Evolutionary conservation across 2,797 vertebrate genomes (phyloP), one percentile per base, ranked within the genome.

Genomic region (Anniella stebbinsi): DNA sequence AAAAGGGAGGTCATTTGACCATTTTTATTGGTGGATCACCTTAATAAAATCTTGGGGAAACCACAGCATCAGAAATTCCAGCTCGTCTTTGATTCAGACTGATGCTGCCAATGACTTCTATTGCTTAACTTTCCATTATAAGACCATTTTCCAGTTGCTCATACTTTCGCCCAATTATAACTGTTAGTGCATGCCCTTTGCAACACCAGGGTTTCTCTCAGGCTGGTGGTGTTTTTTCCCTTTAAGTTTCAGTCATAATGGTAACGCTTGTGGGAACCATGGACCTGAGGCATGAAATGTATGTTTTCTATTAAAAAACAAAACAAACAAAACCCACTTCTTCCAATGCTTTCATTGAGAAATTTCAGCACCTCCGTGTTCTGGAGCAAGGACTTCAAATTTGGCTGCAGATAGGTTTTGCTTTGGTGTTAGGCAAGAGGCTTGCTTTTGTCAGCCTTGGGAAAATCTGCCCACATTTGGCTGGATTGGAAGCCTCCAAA

Each of bases 381-480:
- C 87, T 67, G 70, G 86, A 76, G 45, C 36, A 87, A 82, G 30
- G 45, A 45, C 70, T 57, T 57, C 72, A 54, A 90, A 90, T 87
- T 77, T 90, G 89, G 80, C 80, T 67, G 48, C 60, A 33, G 80
- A 57, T 33, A n/a, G 72, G 80, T 69, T 87, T 87, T 21, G 0
- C 38, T 69, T 90, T 83, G 89, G 63, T 90, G 48, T 87, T 76
- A 84, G 60, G 60, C 86, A 87, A n/a, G 21, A 87, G 72, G 60
- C 60, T 87, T 82, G 57, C 70, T 90, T 90, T 90, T 87, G 85
- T 83, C 72, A 30, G 86, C 85, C 72, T 90, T 72, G 17, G 86
- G 63, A 70, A 90, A 90, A 77, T 84, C 86, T 90, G 80, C 80
- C 89, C 80, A 75, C 89, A 90, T 83, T 90, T 90, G 72, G 89